Evolutionary conservation across 2,113 vertebrate species (phyloP), one percentile per base, ranked within the genome.

Genomic region (Propithecus coquereli): DNA sequence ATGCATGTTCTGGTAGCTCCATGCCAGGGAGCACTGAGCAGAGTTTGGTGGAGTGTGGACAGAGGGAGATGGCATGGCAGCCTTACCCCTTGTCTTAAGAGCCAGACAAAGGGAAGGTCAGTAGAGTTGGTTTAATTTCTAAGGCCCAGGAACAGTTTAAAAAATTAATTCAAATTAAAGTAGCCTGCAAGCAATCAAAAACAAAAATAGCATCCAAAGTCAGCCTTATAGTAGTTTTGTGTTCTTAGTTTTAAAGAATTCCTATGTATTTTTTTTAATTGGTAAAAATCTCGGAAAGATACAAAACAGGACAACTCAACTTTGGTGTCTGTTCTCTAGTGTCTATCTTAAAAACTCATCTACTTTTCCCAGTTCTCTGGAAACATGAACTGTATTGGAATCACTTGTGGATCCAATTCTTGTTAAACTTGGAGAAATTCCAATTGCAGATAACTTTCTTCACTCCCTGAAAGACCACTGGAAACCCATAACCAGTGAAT

Each of bases 401-500:
- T 93, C 37, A 89, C 37, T n/a, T 45, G 17, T n/a, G 54, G 50
- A 40, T 4, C 9, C 27, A 89, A 76, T 84, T 80, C 40, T 27
- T 73, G 66, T 81, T 90, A 74, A 0, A n/a, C 20, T 71, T 96
- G 82, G 59, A 94, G 37, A 96, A 94, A 89, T 71, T 83, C n/a
- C 70, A 89, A 5, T 34, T 80, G 10, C 47, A 25, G 50, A 66
- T 34, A 43, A 2, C 83, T 47, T 82, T 88, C 22, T 90, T 32
- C 9, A 54, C 25, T 18, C 23, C 6, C 10, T 61, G 30, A 83
- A 95, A 86, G 23, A 20, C 20, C 68, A 68, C 2, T 37, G 23
- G 30, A 87, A 73, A 92, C 25, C 6, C 25, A 94, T 20, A 89
- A 6, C 12, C 40, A 79, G 23, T n/a, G 17, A 25, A 30, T 32